These are phyloP conservation scores for Physocephala rufipes DNA, from an alignment of 2,888 invertebrate species.

Conservation along the genomic window DNA sequence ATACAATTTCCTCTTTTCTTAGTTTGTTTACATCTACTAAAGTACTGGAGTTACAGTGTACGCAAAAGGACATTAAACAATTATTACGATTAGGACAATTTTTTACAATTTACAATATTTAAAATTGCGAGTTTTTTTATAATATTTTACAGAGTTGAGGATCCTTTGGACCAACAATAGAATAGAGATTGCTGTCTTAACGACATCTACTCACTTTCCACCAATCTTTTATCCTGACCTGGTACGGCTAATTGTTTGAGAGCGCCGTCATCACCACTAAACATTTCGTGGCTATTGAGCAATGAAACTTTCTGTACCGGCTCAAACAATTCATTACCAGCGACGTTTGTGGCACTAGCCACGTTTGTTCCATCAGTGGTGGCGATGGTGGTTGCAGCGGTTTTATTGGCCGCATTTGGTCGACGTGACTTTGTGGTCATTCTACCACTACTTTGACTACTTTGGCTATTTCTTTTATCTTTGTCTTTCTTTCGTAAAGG, in stretches of 20 bases:
- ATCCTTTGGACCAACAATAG: too few species aligned
- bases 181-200: not conserved
- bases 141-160: too few species aligned
- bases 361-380: conserved; percentile 51
- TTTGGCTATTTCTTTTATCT: conserved; percentile 58
- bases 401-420: too few species aligned
- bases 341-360: conserved; percentile 49
- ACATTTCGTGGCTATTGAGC: conserved; percentile 39
- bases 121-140: not conserved
- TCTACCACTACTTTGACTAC: conserved; percentile 53
- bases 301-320: conserved; percentile 13
- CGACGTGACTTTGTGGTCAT: conserved; percentile 48
- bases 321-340: conserved; percentile 12
- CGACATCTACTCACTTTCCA: conserved; percentile 64
- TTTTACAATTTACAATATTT: conserved; percentile 7
- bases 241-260: conserved; percentile 60
- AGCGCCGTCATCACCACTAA: conserved; percentile 31
- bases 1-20: not conserved
- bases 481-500: conserved; percentile 63
- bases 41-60: not conserved
- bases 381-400: conserved; percentile 26
- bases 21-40: conserved; percentile 5
- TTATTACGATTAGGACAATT: not conserved
- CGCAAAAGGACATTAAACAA: not conserved
- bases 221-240: conserved; percentile 65